Evolutionary conservation across 1,140 invertebrate species (phyloP), one percentile per base, ranked within the genome.

Genomic region (Diabrotica undecimpunctata): DNA sequence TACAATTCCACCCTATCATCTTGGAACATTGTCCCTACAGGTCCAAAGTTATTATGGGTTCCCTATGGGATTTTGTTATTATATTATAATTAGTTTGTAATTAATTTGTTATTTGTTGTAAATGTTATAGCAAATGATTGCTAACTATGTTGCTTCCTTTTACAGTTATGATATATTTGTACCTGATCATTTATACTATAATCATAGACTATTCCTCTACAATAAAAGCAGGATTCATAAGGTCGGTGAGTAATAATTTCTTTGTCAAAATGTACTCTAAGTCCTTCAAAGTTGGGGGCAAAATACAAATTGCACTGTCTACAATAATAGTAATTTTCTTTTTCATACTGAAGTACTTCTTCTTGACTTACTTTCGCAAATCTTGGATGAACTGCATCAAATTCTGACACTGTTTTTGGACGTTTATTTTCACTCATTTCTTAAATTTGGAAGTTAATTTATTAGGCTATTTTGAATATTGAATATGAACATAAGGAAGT

Each of bases 341-440:
- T 59, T 66, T 74, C 62, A 56, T 70, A 75, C 57, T 73, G 61
- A 46, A 64, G 35, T 7, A 70, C 55, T 36, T 58, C 64, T 14
- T 64, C 66, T 10, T 67, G 25, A 46, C 69, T 58, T 69, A 72
- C 61, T 55, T 66, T 65, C 25, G 69, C 55, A 67, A 75, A 75
- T 62, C 74, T 67, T 7, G 72, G 74, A 62, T 75, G 74, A 25
- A 73, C 64, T 3, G 74, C 70, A 54, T 75, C 74, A 35, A 67
- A 67, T 71, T 75, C 73, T 36, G 66, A 67, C 6, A 36, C 13
- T 8, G 53, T 51, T 64, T 71, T 8, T 10, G n/a, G 8, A 46
- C 41, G 41, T 46, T 46, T 2, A 6, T 46, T n/a, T 25, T 25
- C 68, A 7, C 36, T 64, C 50, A 25, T 25, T 25, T 25, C 25